Percentiles rank a stretch among this genome's conserved stretches.
Conservation (phyloP, 2,797 vertebrate species). For the Anabacerthia variegaticeps region DNA sequence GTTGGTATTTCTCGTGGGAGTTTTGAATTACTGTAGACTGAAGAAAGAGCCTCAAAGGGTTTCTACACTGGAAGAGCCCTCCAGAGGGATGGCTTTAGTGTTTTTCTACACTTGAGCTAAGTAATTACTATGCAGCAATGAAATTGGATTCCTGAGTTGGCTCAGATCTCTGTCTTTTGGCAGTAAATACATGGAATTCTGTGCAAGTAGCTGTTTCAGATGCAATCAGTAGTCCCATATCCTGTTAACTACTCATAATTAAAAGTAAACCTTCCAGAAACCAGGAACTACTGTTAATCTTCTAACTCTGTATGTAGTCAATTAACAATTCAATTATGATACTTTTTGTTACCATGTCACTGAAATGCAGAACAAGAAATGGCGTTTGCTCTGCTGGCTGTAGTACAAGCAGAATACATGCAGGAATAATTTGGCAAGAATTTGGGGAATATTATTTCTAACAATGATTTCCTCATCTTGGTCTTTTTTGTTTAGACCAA, state of each 20-base stretch:
- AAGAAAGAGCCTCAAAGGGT: neutral
- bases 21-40: neutral
- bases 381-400: neutral
- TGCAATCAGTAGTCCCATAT: neutral
- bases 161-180: conserved; percentile 12
- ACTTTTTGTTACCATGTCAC: neutral
- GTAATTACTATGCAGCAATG: conserved; percentile 2
- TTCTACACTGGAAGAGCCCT: neutral
- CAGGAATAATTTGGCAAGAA: neutral
- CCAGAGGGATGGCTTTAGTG: neutral
- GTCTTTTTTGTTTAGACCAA: neutral
- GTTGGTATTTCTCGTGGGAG: neutral
- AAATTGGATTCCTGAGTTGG: neutral
- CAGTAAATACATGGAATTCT: neutral
- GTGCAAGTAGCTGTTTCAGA: neutral
- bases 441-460: neutral
- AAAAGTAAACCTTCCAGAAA: conserved; percentile 12
- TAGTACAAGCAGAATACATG: neutral
- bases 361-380: neutral
- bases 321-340: neutral
- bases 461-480: neutral
- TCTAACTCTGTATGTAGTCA: neutral
- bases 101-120: conserved; percentile 21
- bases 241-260: neutral
- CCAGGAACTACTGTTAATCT: neutral